phyloP scores from a whole-genome alignment of 64 coral and sea anemone species.

The Acropora yongei region DNA sequence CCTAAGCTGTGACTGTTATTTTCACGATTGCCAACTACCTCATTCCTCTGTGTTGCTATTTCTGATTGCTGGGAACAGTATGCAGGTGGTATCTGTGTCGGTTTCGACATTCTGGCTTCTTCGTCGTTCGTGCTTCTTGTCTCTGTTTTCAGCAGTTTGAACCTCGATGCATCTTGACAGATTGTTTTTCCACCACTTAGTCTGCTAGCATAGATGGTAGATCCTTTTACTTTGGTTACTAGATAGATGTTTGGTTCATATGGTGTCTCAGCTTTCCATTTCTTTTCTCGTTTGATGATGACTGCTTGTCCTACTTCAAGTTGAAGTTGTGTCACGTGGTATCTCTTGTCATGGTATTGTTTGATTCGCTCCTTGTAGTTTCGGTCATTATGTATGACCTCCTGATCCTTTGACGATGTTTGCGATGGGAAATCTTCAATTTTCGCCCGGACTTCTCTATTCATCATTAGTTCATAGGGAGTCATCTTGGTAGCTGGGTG shows the following conservation, averaged over 20 bases:
- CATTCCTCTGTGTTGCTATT: not conserved
- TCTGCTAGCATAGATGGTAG: not conserved
- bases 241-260: constrained; percentile 64
- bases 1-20: not conserved
- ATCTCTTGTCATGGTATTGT: not conserved
- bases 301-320: not conserved
- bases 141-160: not conserved
- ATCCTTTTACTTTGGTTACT: not conserved
- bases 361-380: constrained; percentile 14
- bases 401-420: not conserved
- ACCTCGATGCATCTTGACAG: not conserved
- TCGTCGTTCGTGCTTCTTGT: not conserved
- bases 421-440: constrained; percentile 32
- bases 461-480: constrained; percentile 44
- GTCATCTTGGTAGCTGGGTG: constrained; percentile 21
- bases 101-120: not conserved
- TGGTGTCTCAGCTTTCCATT: constrained; percentile 71
- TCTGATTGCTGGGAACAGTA: not conserved
- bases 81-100: not conserved
- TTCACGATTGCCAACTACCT: not conserved
- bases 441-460: not conserved
- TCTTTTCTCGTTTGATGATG: constrained; percentile 62
- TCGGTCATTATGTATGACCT: not conserved
- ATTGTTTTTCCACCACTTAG: not conserved
- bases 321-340: not conserved